Evolutionary conservation across 2,797 vertebrate genomes (phyloP), one percentile per base, ranked within the genome.

Genomic region (Delichon dasypus): DNA sequence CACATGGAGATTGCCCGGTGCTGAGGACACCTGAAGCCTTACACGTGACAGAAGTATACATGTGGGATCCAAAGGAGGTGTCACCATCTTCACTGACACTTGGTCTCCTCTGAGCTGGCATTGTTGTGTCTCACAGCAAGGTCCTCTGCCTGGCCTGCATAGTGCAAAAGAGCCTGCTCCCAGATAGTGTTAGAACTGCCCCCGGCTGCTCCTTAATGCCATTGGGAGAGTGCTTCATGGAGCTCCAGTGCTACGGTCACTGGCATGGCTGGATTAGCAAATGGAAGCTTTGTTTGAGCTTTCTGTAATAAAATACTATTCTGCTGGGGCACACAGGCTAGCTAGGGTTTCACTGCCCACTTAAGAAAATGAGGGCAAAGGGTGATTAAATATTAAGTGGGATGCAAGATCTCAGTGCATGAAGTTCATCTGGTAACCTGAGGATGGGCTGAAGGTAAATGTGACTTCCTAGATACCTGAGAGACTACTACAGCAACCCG

Each of bases 331-430:
- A 60, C 4, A 1, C 25, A 42, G 84, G 25, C 45, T 47, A 32
- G 76, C 40, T 92, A 83, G 50, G 51, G 58, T 94, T 94, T 91
- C 93, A 53, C 58, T 22, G 51, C 29, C 62, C 26, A 25, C 83
- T 75, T 75, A 44, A 88, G 94, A 78, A 93, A 95, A 94, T 18
- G 57, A 94, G 94, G 77, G 73, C 83, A 93, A 48, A 94, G 77
- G 32, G n/a, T 66, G 55, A 91, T 96, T 90, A 94, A 96, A 91
- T 88, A 93, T 95, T 95, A 86, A 96, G 58, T 58, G 45, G 51
- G 76, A 72, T 86, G 79, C 65, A 89, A 79, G 91, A 88, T 93
- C 50, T 70, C 38, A 77, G 50, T 1, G 3, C 74, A 88, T 70
- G 30, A n/a, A n/a, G 40, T 67, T 92, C 50, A 83, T 85, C 58